Evolutionary conservation across 2,797 vertebrate genomes (phyloP).

Genomic region (Rhynchonycteris naso): DNA sequence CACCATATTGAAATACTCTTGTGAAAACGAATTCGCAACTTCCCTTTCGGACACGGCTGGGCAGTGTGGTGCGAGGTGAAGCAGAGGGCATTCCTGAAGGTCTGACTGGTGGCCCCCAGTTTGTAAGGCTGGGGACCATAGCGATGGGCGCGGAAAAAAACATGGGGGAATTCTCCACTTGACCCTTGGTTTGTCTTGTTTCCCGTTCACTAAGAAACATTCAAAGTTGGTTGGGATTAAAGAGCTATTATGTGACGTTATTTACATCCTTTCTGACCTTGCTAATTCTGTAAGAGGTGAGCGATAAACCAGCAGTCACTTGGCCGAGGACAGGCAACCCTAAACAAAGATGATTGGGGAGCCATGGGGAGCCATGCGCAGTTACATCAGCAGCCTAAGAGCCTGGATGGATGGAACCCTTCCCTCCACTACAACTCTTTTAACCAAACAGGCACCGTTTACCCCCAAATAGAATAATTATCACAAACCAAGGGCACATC

Average conservation of each 20-base stretch:
- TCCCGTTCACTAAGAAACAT: background rate
- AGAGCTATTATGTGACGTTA: background rate
- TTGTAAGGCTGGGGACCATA: background rate
- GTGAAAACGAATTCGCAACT: accelerated
- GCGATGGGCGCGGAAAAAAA: background rate
- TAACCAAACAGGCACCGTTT: background rate
- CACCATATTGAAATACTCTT: background rate
- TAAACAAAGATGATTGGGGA: background rate
- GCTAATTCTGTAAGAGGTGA: background rate
- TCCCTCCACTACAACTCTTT: background rate
- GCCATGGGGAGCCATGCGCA: background rate
- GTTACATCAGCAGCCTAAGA: background rate
- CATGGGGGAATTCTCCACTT: background rate
- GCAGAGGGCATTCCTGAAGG: background rate
- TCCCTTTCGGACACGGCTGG: background rate
- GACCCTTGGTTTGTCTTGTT: too few relatives aligned
- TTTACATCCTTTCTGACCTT: background rate
- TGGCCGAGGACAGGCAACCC: background rate
- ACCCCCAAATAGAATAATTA: background rate
- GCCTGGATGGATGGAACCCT: background rate
- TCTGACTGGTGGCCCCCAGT: background rate
- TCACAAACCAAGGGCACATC: background rate
- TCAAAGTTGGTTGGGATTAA: background rate
- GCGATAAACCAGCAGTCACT: background rate
- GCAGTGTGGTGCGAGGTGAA: background rate